phyloP scores from a whole-genome alignment of 2,888 invertebrate genomes.

The Campaea margaritaria region DNA sequence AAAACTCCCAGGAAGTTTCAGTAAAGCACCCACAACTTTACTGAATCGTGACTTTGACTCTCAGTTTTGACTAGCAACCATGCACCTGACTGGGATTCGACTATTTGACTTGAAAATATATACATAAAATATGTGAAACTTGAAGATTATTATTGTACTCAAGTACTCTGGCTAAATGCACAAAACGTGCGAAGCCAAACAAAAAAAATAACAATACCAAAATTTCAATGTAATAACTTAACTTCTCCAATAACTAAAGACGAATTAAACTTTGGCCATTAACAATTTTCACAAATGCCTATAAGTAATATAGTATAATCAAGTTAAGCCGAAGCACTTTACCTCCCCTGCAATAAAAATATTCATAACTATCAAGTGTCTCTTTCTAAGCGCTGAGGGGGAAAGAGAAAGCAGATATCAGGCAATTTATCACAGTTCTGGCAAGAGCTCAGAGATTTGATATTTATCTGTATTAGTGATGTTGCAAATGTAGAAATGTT shows the following conservation, averaged over 20 bases:
- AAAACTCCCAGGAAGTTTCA: too few species aligned
- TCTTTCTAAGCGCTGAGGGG: background rate
- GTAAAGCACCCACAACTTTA: too few species aligned
- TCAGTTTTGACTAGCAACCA: too few species aligned
- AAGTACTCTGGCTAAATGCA: too few species aligned
- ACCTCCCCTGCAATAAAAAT: conserved; percentile 17
- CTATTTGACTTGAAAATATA: too few species aligned
- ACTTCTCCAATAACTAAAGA: background rate
- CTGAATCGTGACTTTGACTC: too few species aligned
- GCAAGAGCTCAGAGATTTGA: conserved; percentile 13
- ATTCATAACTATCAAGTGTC: conserved; percentile 7
- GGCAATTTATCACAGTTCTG: conserved; percentile 11
- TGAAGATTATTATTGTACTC: too few species aligned
- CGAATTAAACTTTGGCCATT: background rate
- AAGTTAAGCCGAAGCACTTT: conserved; percentile 14
- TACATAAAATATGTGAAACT: too few species aligned
- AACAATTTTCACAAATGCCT: conserved; percentile 1
- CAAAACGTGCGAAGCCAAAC: too few species aligned
- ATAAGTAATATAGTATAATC: conserved; percentile 40
- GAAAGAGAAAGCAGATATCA: background rate
- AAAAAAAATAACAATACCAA: background rate
- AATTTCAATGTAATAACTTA: background rate
- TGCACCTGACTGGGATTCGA: too few species aligned
- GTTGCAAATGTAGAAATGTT: conserved; percentile 15
- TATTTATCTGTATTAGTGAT: conserved; percentile 16